Percentiles rank a stretch among this genome's conserved stretches.
These are phyloP conservation scores for Rhynchonycteris naso DNA, from an alignment of 2,797 vertebrate species.

Conservation along the genomic window DNA sequence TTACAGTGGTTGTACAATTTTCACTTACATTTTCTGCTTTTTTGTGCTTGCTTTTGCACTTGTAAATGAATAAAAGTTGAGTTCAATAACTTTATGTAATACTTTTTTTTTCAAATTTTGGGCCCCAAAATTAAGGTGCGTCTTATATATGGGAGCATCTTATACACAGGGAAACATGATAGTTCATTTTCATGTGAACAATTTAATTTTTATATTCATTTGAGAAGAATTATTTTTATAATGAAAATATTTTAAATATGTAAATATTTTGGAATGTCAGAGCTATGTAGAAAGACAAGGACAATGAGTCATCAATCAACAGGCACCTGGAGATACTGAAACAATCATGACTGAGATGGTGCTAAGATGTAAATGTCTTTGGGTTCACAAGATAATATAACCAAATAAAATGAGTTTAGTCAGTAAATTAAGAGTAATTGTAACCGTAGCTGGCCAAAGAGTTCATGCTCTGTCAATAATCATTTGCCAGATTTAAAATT, in stretches of 20 bases:
- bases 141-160: too few species aligned
- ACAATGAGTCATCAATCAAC: not conserved
- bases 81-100: too few species aligned
- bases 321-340: not conserved
- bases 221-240: not conserved
- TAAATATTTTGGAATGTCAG: not conserved
- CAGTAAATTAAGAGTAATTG: not conserved
- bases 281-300: rapidly evolving
- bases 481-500: not conserved
- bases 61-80: too few species aligned
- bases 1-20: too few species aligned
- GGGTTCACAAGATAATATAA: not conserved
- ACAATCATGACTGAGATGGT: not conserved
- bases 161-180: too few species aligned
- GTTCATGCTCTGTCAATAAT: not conserved
- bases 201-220: not conserved
- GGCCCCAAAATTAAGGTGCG: too few species aligned
- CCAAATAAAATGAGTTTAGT: not conserved
- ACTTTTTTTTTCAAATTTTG: too few species aligned
- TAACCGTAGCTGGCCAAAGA: not conserved
- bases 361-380: too few species aligned
- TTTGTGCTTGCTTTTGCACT: too few species aligned
- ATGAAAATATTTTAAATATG: not conserved
- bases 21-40: too few species aligned
- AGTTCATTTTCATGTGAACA: not conserved